phyloP scores from a whole-genome alignment of 1,140 invertebrate genomes.

The Doryteuthis pealeii region DNA sequence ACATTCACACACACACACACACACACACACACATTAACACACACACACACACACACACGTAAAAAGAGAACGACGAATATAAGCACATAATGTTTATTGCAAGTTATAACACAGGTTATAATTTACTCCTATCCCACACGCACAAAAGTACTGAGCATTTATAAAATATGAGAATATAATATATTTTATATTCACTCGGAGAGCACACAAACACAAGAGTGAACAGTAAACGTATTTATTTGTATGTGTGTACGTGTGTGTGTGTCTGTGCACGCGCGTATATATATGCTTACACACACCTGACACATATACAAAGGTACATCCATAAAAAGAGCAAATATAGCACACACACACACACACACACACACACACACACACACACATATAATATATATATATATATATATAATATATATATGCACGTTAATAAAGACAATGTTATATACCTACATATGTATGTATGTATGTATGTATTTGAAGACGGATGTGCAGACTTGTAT shows the following conservation, averaged over 20 bases:
- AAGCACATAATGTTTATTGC: too few relatives aligned
- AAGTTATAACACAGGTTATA: too few relatives aligned
- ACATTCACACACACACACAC: neutral
- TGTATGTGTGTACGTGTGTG: neutral
- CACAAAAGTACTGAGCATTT: too few relatives aligned
- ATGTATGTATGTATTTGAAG: neutral
- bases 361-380: too few relatives aligned
- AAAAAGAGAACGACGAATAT: neutral
- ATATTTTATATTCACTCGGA: too few relatives aligned
- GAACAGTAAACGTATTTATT: neutral
- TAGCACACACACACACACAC: too few relatives aligned
- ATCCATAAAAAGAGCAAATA: neutral
- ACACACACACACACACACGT: too few relatives aligned
- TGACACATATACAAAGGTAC: neutral
- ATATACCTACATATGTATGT: neutral
- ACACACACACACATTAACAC: neutral
- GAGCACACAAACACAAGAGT: neutral
- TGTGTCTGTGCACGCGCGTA: neutral
- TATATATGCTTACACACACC: neutral
- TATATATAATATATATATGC: neutral
- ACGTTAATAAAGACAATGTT: neutral
- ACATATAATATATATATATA: neutral
- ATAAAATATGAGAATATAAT: too few relatives aligned
- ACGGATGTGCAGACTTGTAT: neutral
- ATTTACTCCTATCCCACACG: too few relatives aligned